Base-by-base conservation (phyloP, 2,888 invertebrate species). In the Apodemia zela region DNA sequence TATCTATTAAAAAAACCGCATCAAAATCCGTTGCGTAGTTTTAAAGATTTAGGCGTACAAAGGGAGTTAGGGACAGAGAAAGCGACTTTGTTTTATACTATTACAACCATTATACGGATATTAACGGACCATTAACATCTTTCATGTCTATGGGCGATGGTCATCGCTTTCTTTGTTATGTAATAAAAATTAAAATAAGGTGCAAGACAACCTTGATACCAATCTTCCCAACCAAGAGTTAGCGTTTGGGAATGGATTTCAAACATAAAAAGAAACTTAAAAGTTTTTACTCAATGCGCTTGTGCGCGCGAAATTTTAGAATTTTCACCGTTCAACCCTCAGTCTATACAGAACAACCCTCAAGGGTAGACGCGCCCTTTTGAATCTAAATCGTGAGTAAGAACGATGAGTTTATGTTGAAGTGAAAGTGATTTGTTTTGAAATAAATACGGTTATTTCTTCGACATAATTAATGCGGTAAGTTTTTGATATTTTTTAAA, bases 271-370 rank as follows among this genome's bases (percentile, higher is more conserved):
- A 13, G 18, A 29, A 29, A 57, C 54, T 29, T 15, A 57, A 57
- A 57, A 57, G 54, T 57, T 57, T 57, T 57, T 2, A 57, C 29
- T 57, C 54, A 57, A 6, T 54, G 54, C 54, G 54, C 54, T 54
- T 54, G 54, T 54, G 54, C 54, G 54, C 54, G 54, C 25, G 54
- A 54, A 54, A 57, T 57, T n/a, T 57, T 29, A 29, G 57, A 57
- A 15, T 57, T 57, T 57, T 29, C 29, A n/a, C 1, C 15, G n/a
- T 57, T 29, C 29, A 15, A 29, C 57, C 57, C 29, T n/a, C 29
- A 57, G 57, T 57, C 57, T 29, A n/a, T 29, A n/a, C 25, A 29
- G 8, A 29, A 15, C 57, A n/a, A 15, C 57, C 57, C 57, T 29
- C 15, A 29, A 29, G 54, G 54, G 54, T 57, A 25, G 54, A 57